Evolutionary conservation across 2,888 invertebrate genomes (phyloP), one percentile per base, ranked within the genome.

Genomic region (Drosophila atroscutellata): DNA sequence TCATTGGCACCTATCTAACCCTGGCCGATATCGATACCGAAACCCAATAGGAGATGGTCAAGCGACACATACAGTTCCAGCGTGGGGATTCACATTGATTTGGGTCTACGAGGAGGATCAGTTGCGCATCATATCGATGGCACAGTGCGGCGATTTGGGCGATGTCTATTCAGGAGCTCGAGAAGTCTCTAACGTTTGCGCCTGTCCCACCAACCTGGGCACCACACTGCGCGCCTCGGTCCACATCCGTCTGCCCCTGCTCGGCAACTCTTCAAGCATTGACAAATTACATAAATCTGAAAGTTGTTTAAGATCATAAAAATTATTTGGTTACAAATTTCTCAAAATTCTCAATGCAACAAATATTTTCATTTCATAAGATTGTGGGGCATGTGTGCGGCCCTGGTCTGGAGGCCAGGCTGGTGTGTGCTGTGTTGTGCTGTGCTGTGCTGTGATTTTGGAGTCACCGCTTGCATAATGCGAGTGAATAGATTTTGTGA

Each of bases 21-120:
- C 91, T 96, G 77, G 93, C 93, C 42, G 94, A 94, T 51, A 94
- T 95, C 93, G 94, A 94, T 89, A 93, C 94, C 76, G 94, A 94
- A 52, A 94, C 94, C 28, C 95, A 95, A 86, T 93, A 94, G 78
- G 94, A 94, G 86, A 94, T 96, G 91, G 94, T 95, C 72, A 94
- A 94, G 79, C 95, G 95, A 69, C 94, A 95, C 86, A 94, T 95
- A 90, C 93, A 95, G 58, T 95, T 96, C 93, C 94, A 94, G 90
- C 95, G 95, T 78, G 95, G 94, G n/a, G 94, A 95, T 91, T 92
- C 94, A 70, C 93, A 93, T 83, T 94, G 60, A 93, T 95, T 81
- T 96, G 96, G 95, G 94, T 94, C 78, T 96, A 96, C 92, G 95
- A 95, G 83, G 95, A 95, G 92, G 96, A 96, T 92, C 96, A 96